Evolutionary conservation across 2,113 vertebrate genomes (phyloP).

Genomic region (Meleagris gallopavo): DNA sequence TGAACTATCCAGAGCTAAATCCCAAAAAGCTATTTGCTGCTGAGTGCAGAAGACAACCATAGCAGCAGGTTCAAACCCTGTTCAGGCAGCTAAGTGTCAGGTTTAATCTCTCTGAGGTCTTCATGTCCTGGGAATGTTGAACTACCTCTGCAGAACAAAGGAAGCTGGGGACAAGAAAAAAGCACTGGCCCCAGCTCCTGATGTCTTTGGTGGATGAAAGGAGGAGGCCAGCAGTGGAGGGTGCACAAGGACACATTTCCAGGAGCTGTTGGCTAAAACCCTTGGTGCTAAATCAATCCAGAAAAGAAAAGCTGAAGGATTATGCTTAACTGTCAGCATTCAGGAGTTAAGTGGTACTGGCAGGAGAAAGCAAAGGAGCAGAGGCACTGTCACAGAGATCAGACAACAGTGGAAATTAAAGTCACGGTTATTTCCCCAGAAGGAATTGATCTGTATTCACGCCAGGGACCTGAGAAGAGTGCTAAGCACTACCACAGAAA

Average conservation of each 20-base stretch:
- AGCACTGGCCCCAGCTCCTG: background rate
- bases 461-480: background rate
- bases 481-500: background rate
- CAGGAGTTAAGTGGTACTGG: background rate
- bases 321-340: background rate
- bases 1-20: background rate
- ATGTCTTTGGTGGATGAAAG: background rate
- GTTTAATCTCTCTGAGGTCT: background rate
- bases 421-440: background rate
- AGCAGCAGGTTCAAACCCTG: background rate
- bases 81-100: background rate
- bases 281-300: background rate
- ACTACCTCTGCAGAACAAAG: background rate
- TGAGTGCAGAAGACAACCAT: background rate
- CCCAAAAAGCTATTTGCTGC: background rate
- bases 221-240: too few species aligned
- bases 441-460: background rate
- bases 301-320: background rate
- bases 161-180: background rate
- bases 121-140: background rate
- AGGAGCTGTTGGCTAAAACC: background rate
- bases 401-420: background rate
- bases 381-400: background rate
- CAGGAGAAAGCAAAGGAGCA: background rate
- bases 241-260: rapidly evolving